phyloP scores from a whole-genome alignment of 1,140 invertebrate species.

The Psilanteris sp. region DNA sequence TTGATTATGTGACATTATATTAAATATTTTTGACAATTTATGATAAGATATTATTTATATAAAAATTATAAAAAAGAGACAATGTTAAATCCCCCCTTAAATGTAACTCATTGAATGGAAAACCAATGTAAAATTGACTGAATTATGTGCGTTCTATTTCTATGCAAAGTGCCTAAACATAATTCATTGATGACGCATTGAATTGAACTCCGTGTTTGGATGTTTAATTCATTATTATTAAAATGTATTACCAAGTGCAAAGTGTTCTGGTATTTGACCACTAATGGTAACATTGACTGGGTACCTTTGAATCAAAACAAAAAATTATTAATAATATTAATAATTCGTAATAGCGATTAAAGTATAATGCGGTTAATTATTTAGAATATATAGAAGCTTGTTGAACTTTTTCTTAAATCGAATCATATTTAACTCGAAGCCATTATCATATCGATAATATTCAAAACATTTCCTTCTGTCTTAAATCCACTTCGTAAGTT shows the following conservation, averaged over 20 bases:
- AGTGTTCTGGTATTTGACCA: neutral
- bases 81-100: too few relatives aligned
- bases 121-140: slow-evolving; percentile 54
- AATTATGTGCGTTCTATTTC: slow-evolving; percentile 26
- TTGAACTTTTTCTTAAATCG: slow-evolving; percentile 1
- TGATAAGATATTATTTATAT: too few relatives aligned
- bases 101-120: too few relatives aligned
- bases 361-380: slow-evolving; percentile 1
- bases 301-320: slow-evolving; percentile 18
- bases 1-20: too few relatives aligned
- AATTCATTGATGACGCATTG: slow-evolving; percentile 33
- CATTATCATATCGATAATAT: slow-evolving; percentile 6
- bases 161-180: slow-evolving; percentile 58
- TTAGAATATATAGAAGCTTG: slow-evolving; percentile 16
- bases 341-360: too few relatives aligned
- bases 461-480: slow-evolving; percentile 6
- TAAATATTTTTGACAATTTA: too few relatives aligned
- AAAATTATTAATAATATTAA: neutral
- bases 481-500: too few relatives aligned
- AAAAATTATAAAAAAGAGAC: too few relatives aligned
- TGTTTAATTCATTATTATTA: neutral
- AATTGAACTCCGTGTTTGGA: neutral
- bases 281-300: neutral
- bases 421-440: neutral
- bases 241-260: slow-evolving; percentile 2